phyloP scores from a whole-genome alignment of 2,797 vertebrate species.

The Pachyuromys duprasi region DNA sequence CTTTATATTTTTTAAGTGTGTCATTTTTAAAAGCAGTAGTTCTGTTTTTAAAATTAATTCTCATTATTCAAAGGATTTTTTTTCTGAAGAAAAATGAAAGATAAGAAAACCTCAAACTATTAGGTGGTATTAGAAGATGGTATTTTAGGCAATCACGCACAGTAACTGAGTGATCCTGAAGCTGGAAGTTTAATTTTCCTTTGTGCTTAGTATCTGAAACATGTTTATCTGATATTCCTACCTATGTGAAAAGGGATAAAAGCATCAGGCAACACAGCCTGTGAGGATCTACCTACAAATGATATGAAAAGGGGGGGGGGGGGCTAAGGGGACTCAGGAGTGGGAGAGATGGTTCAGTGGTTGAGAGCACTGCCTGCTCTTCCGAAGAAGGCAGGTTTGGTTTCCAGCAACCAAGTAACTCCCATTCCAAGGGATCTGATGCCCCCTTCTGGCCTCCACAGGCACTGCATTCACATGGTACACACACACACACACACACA shows the following conservation, averaged over 20 bases:
- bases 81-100: not conserved
- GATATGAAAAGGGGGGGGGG: too few species aligned
- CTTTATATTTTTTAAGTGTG: not conserved
- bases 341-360: too few species aligned
- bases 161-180: not conserved
- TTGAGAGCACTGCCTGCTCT: not conserved
- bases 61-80: slow-evolving; percentile 26
- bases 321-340: too few species aligned
- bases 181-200: not conserved
- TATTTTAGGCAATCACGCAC: not conserved
- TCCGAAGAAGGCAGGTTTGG: not conserved
- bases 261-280: not conserved
- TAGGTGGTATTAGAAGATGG: not conserved
- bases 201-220: not conserved
- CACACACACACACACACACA: not conserved
- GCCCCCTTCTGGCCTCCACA: not conserved
- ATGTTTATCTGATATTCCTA: slow-evolving; percentile 12
- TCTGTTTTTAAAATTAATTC: slow-evolving; percentile 17
- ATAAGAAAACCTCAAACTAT: not conserved
- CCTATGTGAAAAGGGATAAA: not conserved
- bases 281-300: not conserved
- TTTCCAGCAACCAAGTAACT: not conserved
- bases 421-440: not conserved
- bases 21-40: not conserved
- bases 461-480: not conserved